A percentile compares a stretch with the other conserved stretches of the same genome.
phyloP scores from a whole-genome alignment of 1,140 invertebrate genomes.

The Lepidotrigona ventralis region DNA sequence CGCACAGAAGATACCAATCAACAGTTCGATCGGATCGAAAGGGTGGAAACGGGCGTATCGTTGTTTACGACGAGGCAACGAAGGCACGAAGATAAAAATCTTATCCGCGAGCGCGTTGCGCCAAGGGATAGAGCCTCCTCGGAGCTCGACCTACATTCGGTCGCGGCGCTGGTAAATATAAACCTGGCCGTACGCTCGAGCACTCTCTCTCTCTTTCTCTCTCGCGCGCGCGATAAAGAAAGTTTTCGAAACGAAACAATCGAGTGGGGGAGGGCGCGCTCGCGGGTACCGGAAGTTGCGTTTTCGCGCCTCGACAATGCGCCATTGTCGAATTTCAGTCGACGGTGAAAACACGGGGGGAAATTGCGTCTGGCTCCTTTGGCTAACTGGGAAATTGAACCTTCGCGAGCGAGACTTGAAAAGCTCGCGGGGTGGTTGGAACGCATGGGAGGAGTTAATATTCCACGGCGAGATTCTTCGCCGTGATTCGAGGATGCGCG shows the following conservation, averaged over 20 bases:
- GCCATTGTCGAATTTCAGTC: neutral
- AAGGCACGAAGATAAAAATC: slow-evolving; percentile 23
- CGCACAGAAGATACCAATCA: neutral
- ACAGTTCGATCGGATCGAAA: neutral
- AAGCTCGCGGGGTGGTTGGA: neutral
- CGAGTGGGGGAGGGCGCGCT: neutral
- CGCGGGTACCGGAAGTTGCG: neutral
- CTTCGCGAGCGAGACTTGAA: neutral
- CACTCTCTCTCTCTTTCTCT: neutral
- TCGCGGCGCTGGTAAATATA: slow-evolving; percentile 18
- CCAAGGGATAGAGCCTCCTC: neutral
- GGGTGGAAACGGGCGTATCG: neutral
- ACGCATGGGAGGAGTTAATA: neutral
- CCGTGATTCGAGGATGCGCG: neutral
- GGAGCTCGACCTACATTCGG: slow-evolving; percentile 27
- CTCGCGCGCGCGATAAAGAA: slow-evolving; percentile 1
- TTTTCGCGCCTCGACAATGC: neutral
- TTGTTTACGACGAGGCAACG: slow-evolving; percentile 12
- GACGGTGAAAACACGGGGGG: too few species aligned
- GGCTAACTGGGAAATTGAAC: neutral
- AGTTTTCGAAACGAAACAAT: slow-evolving; percentile 12
- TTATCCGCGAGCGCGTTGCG: neutral
- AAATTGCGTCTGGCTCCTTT: neutral
- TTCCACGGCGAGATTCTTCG: neutral
- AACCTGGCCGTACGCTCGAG: neutral